Percentiles rank a stretch among this genome's conserved stretches.
Conservation (phyloP, 2,888 invertebrate genomes). For the Noctua janthina region DNA sequence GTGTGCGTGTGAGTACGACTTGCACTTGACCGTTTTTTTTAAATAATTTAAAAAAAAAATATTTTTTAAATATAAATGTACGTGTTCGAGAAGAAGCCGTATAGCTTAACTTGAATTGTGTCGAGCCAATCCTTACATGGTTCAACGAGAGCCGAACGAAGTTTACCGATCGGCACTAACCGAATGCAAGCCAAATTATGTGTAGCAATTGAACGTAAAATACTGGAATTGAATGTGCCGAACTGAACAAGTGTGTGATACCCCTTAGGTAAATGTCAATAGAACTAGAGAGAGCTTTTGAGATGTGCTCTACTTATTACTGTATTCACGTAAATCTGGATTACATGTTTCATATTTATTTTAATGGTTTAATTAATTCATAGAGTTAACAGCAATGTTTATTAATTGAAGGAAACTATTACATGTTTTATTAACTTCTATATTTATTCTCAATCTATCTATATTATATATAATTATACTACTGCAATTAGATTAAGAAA, state of each 20-base stretch:
- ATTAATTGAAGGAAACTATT: neutral
- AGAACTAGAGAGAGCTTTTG: conserved; percentile 2
- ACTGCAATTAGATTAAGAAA: too few relatives aligned
- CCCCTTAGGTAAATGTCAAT: conserved; percentile 4
- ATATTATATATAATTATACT: too few relatives aligned
- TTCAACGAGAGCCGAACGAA: neutral
- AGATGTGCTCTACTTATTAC: neutral
- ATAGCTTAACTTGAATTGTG: neutral
- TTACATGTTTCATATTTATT: neutral
- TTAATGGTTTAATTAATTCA: neutral
- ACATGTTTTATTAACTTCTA: neutral
- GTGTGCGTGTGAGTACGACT: too few relatives aligned
- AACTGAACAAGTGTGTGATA: neutral
- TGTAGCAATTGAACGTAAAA: too few relatives aligned
- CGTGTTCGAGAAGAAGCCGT: neutral
- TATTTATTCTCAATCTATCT: neutral
- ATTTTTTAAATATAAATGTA: neutral
- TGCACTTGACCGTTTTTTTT: too few relatives aligned
- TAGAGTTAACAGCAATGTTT: neutral
- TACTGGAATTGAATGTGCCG: neutral
- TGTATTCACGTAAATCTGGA: neutral
- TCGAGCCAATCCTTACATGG: neutral
- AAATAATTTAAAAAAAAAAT: too few relatives aligned
- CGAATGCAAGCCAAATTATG: neutral
- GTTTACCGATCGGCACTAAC: neutral